Evolutionary conservation across 1,140 invertebrate species (phyloP).

Genomic region (Dreissena polymorpha): DNA sequence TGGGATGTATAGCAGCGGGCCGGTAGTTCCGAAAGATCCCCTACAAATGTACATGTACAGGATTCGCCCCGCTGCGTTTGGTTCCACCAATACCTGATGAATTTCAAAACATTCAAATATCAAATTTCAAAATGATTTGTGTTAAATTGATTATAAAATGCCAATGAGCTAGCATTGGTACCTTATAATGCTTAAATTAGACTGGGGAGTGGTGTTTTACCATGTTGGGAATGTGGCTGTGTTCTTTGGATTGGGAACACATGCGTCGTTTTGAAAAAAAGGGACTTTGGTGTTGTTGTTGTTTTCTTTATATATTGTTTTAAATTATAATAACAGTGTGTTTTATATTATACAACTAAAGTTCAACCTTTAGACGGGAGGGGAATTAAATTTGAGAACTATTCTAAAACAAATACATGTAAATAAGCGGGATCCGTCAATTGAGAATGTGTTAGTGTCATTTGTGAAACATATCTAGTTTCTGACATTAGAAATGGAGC

Average conservation of each 20-base stretch:
- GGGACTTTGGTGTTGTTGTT: too few relatives aligned
- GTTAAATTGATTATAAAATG: neutral
- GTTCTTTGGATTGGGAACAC: neutral
- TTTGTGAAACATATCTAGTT: neutral
- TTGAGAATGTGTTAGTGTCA: too few relatives aligned
- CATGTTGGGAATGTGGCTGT: neutral
- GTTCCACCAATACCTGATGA: conserved; percentile 80
- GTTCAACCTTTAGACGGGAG: neutral
- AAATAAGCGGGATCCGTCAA: too few relatives aligned
- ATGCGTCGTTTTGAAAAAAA: neutral
- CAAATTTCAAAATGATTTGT: neutral
- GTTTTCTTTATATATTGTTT: too few relatives aligned
- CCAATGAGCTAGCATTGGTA: too few relatives aligned
- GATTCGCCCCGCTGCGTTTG: conserved; percentile 82
- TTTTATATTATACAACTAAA: too few relatives aligned
- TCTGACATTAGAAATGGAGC: neutral
- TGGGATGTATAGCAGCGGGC: conserved; percentile 81
- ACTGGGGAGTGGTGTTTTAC: neutral
- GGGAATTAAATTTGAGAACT: neutral
- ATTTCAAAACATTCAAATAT: neutral
- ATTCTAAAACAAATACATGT: neutral
- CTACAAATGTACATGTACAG: conserved; percentile 83
- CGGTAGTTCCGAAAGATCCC: conserved; percentile 78
- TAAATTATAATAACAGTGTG: too few relatives aligned
- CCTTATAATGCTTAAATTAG: neutral